A percentile compares a stretch with the other conserved stretches of the same genome.
These are phyloP conservation scores for Latrodectus geometricus DNA, from an alignment of 1,140 invertebrate species.

Conservation along the genomic window DNA sequence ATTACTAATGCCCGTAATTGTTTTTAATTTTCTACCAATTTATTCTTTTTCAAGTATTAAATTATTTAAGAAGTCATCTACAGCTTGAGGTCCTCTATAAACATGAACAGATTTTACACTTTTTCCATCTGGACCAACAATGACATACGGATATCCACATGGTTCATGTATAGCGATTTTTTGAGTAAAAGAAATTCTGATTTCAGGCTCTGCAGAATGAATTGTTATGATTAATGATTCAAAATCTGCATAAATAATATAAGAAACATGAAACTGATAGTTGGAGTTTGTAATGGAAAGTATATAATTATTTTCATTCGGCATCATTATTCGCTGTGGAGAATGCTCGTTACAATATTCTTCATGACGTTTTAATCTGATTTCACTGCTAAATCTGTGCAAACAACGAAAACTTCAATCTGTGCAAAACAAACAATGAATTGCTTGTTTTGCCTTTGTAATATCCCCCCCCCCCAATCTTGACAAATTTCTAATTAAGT, in stretches of 20 bases:
- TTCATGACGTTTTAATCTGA: background rate
- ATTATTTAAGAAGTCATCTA: background rate
- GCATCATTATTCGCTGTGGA: background rate
- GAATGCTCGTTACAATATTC: background rate
- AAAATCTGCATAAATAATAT: slow-evolving; percentile 1
- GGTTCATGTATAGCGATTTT: background rate
- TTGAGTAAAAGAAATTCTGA: background rate
- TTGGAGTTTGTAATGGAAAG: background rate
- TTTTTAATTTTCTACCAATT: background rate
- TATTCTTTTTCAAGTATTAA: background rate
- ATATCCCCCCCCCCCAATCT: background rate
- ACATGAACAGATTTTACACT: background rate
- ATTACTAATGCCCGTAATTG: background rate
- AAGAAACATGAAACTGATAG: background rate
- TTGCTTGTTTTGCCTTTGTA: background rate
- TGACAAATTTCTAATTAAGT: background rate
- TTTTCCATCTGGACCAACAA: background rate
- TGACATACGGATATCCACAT: background rate
- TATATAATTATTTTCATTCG: background rate
- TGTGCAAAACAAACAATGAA: background rate
- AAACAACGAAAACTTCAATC: slow-evolving; percentile 2
- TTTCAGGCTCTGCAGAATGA: background rate
- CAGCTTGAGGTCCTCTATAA: background rate
- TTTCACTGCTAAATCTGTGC: background rate
- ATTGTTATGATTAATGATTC: background rate